Base-by-base conservation (phyloP, 2,113 vertebrate genomes). In the Sitta europaea region DNA sequence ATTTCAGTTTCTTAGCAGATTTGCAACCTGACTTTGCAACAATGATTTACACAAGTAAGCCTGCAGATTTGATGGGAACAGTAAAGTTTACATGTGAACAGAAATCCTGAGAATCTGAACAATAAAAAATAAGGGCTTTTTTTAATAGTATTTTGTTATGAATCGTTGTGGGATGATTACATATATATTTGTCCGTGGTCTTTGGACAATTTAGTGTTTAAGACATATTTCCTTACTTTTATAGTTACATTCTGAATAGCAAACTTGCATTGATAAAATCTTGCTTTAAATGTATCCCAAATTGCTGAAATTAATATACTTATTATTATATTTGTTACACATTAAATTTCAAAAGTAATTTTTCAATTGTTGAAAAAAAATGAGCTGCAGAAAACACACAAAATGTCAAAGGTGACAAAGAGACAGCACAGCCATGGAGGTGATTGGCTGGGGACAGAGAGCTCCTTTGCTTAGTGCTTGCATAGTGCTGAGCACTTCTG, bases 401-500 rank as follows among this genome's bases (percentile, higher is more conserved):
- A 53, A 62, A 57, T 59, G 21, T 7, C 28, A 78, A 31, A 62
- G 47, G 25, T 61, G 33, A 27, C 38, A 47, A 35, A 63, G 45
- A 48, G 33, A 65, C 19, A n/a, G 28, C 23, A 18, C 38, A 58
- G 50, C 25, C 20, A 10, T 6, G 5, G 61, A 42, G 6, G 20
- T 55, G 40, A 27, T 8, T 33, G 27, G 10, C 0, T 71, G 42
- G 33, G 43, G 29, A 42, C 36, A 67, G 35, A 53, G 33, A 42
- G 9, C 45, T 66, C 45, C 36, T 78, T 70, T 47, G 21, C 50
- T 47, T 23, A 27, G 27, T 4, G 3, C 15, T 83, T 57, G 21
- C 35, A 8, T 1, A 31, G 22, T 61, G 66, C 65, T 77, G 75
- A 54, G 23, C 11, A 24, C 55, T 38, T 28, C 3, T 0, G 0